Evolutionary conservation across 1,140 invertebrate species (phyloP), one percentile per base, ranked within the genome.

Genomic region (Rhopalosiphum maidis): DNA sequence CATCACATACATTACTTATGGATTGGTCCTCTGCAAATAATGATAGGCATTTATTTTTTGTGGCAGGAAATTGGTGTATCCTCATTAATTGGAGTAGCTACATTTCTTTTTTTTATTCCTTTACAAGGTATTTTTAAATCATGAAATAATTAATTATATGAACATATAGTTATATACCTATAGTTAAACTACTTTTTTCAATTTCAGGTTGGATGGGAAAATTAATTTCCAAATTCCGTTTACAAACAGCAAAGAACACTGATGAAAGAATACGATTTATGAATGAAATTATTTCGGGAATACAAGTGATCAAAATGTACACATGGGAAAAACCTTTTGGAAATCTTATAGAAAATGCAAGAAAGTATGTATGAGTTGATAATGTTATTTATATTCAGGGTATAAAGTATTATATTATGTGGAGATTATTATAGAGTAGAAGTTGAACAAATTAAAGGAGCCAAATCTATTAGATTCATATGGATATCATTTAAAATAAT

Each of bases 301-400:
- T 99, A 94, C 97, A 98, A 95, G 97, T 98, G 2, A 98, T 99
- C 46, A 99, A 99, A 96, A 98, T 99, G 98, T 98, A 98, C 94
- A 97, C 97, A 1, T 98, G 98, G 98, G 98, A 98, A 95, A 96
- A 96, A 94, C 96, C 97, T 0, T 98, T 98, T 94, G 96, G 96
- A 60, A 96, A 96, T 90, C 95, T 98, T 77, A 95, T 97, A 4
- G 95, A 96, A 82, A 94, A 95, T 46, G 96, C 96, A 23, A 95
- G 97, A 94, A 95, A 95, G 96, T 96, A 94, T 94, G 94, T n/a
- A 68, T 90, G 97, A 98, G 94, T 96, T 25, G 95, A 98, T 46
- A 98, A 97, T 96, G 98, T n/a, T 18, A 68, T n/a, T 0, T 98
- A 98, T 0, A 98, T 18, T 48, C 2, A 98, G 95, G 95, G 98